phyloP scores from a whole-genome alignment of 2,113 vertebrate species.

The Phrynocephalus versicolor region DNA sequence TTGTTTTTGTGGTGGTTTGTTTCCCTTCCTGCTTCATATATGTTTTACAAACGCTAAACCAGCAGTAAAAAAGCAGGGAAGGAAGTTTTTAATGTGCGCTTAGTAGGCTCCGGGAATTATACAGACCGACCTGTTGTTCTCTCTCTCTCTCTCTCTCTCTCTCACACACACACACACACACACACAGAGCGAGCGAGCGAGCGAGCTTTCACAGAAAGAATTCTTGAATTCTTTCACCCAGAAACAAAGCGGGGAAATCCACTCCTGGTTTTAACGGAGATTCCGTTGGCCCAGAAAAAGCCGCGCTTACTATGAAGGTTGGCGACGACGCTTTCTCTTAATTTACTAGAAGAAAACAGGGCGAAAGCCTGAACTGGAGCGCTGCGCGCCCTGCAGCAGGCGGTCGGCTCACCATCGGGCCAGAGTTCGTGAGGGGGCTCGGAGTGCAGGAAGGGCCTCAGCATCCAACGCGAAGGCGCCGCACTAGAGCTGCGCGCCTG shows the following conservation, averaged over 20 bases:
- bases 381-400: neutral
- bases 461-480: neutral
- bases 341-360: conserved; percentile 6
- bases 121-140: neutral
- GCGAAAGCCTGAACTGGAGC: conserved; percentile 16
- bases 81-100: neutral
- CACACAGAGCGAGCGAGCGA: too few species aligned
- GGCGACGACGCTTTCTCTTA: neutral
- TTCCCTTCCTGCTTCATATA: neutral
- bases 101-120: fast-evolving
- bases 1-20: neutral
- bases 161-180: neutral
- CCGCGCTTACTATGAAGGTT: neutral
- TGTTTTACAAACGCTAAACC: neutral
- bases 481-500: neutral
- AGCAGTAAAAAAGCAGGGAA: conserved; percentile 3
- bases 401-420: neutral
- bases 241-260: neutral
- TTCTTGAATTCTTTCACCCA: neutral
- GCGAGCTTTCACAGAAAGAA: too few species aligned
- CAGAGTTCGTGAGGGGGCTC: neutral
- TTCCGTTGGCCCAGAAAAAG: neutral
- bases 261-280: neutral
- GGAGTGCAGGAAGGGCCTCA: too few species aligned
- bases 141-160: too few species aligned